Base-by-base conservation (phyloP, 2,888 invertebrate genomes). In the Acanthopleura granulata region DNA sequence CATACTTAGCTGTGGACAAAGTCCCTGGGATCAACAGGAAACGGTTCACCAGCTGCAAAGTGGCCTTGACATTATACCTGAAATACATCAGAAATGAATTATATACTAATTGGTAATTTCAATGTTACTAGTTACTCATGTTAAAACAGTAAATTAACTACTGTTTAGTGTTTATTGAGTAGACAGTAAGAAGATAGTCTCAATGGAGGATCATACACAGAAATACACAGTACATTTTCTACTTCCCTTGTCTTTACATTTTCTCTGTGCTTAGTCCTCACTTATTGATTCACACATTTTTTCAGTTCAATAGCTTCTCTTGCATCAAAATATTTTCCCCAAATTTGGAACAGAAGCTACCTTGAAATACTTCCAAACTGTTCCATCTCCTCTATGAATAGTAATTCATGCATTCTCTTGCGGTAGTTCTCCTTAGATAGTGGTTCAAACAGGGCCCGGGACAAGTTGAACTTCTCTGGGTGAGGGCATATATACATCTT, bases 321-420 rank as follows among this genome's bases (percentile, higher is more conserved):
- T 40, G 40, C 3, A 40, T 40, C 40, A 3, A 40, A 40, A 40
- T 40, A 40, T 40, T 40, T 40, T 40, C 9, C 40, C 9, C 3
- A 40, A 40, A 40, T 6, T 40, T 40, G 9, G 40, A 40, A 40
- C 9, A 6, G 40, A 40, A 3, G 9, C 3, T 79, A 90, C 90
- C 88, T 92, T 0, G 94, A 86, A 72, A 92, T 90, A 88, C 94
- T 93, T 85, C 94, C 94, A 81, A 93, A 92, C 81, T 95, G 93
- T 4, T 95, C 94, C 90, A 95, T 93, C 90, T 95, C 95, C 89
- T 95, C 95, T 40, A 95, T 93, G 81, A 93, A 93, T 1, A 95
- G 91, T 84, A 95, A 90, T 84, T 95, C 94, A 85, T 95, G 95
- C 92, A 95, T 94, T 81, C 95, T 92, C 92, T 85, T 93, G 61